phyloP scores from a whole-genome alignment of 2,113 vertebrate species.

The Lutjanus erythropterus region DNA sequence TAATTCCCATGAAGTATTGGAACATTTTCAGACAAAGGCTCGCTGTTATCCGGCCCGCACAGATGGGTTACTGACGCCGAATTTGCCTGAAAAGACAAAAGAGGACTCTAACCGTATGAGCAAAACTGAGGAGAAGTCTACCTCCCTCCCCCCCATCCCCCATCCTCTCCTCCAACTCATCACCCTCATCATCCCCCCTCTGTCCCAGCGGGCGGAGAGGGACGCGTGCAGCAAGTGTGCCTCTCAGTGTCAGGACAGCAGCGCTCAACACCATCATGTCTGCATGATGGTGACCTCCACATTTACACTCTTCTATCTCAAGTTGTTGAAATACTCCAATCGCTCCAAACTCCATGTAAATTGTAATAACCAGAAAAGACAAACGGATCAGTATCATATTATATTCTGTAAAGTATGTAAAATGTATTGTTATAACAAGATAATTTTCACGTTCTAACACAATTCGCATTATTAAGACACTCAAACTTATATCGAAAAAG shows the following conservation, averaged over 20 bases:
- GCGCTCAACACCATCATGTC: background rate
- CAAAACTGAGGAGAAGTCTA: constrained; percentile 57
- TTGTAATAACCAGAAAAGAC: background rate
- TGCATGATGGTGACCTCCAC: background rate
- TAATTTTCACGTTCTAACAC: too few species aligned
- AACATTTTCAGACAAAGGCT: constrained; percentile 75
- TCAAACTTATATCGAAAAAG: too few species aligned
- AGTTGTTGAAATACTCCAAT: background rate
- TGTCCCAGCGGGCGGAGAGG: constrained; percentile 52
- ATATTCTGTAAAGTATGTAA: too few species aligned
- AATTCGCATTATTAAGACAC: too few species aligned
- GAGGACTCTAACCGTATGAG: constrained; percentile 76
- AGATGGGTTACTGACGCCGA: constrained; percentile 82
- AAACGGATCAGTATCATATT: too few species aligned
- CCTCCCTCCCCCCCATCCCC: constrained; percentile 1
- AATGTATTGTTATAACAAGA: too few species aligned
- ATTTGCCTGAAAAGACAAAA: constrained; percentile 78
- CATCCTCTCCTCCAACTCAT: too few species aligned
- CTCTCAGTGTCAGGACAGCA: constrained; percentile 54
- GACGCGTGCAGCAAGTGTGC: constrained; percentile 83
- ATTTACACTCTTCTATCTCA: background rate
- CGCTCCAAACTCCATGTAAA: too few species aligned
- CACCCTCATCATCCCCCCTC: constrained; percentile 11
- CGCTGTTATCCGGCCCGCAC: constrained; percentile 76
- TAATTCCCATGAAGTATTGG: constrained; percentile 75